Percentiles rank a stretch among this genome's conserved stretches.
Conservation (phyloP, 2,113 vertebrate genomes). For the Bettongia penicillata region DNA sequence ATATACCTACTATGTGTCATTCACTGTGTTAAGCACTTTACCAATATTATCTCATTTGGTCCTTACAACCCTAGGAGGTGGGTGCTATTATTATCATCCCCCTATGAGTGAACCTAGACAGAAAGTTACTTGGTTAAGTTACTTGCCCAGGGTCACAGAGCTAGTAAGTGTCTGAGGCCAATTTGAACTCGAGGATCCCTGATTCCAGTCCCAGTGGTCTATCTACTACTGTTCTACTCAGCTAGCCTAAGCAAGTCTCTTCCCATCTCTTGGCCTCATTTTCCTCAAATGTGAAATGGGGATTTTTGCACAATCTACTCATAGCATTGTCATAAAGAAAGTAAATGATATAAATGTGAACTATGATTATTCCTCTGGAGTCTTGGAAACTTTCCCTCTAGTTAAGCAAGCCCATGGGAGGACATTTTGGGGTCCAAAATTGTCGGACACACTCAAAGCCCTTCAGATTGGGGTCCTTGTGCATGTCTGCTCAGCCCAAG, state of each 20-base stretch:
- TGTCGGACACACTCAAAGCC: neutral
- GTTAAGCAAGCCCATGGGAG: neutral
- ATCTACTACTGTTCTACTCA: neutral
- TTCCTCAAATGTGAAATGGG: neutral
- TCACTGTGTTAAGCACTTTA: neutral
- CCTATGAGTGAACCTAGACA: neutral
- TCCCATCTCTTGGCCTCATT: neutral
- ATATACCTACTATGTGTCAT: neutral
- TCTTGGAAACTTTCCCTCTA: neutral
- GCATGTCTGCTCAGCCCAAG: neutral
- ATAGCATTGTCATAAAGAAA: neutral
- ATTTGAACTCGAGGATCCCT: neutral
- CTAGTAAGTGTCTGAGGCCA: neutral
- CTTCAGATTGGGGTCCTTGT: neutral
- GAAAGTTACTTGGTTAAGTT: neutral
- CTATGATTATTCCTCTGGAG: neutral
- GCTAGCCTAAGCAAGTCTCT: neutral
- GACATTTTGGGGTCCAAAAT: neutral
- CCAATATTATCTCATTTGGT: neutral
- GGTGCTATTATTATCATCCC: neutral
- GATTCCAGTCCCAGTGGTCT: neutral
- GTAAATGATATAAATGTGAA: neutral
- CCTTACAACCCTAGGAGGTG: neutral
- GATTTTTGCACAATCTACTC: neutral
- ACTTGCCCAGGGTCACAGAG: neutral